Percentiles rank a stretch among this genome's conserved stretches.
phyloP scores from a whole-genome alignment of 64 coral and sea anemone species.

The Dendronephthya gigantea region DNA sequence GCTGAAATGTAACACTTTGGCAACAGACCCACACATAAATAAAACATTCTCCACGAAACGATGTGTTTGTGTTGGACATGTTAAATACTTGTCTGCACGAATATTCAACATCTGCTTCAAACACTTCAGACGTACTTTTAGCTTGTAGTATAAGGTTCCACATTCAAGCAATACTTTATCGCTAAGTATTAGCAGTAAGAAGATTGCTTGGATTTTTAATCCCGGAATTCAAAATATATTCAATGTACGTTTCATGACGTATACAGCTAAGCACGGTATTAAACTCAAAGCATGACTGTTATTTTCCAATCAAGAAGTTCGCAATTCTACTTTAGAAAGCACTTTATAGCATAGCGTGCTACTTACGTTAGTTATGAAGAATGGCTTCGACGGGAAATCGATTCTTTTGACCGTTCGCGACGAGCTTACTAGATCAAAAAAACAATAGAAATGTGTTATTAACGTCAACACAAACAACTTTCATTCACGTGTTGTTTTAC shows the following conservation, averaged over 20 bases:
- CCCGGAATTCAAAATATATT: not conserved
- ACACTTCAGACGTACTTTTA: not conserved
- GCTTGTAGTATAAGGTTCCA: no score
- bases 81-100: no score
- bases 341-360: not conserved
- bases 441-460: not conserved
- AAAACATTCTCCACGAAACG: no score
- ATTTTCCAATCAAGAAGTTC: not conserved
- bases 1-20: not conserved
- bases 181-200: no score
- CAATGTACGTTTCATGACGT: not conserved
- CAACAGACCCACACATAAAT: no score
- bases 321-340: not conserved
- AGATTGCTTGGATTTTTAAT: not conserved
- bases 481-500: not conserved
- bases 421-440: not conserved
- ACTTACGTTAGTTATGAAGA: no score
- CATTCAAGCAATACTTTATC: no score
- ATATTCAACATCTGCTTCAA: no score
- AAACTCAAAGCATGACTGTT: not conserved
- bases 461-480: not conserved
- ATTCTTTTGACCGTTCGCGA: not conserved
- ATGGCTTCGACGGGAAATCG: not conserved
- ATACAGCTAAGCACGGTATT: not conserved
- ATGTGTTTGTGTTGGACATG: no score